phyloP scores from a whole-genome alignment of 2,888 invertebrate genomes.

The Gibbula magus region DNA sequence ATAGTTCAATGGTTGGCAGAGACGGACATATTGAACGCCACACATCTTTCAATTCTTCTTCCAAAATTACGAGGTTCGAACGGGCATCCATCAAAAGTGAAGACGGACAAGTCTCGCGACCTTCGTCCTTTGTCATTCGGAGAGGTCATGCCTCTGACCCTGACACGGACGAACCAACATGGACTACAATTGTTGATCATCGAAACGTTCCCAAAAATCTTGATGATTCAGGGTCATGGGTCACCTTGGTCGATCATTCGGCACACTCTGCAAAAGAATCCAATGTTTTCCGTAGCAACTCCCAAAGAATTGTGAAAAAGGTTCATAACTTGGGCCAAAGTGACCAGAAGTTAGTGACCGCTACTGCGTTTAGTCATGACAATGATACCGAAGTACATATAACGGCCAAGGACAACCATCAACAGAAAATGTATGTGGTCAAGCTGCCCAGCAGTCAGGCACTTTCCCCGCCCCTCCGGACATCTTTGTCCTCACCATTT shows the following conservation, averaged over 20 bases:
- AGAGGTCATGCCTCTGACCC: not conserved
- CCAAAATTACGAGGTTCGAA: not conserved
- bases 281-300: not conserved
- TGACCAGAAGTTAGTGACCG: not conserved
- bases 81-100: not conserved
- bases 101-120: not conserved
- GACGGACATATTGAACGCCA: not conserved
- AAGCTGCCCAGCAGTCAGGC: not conserved
- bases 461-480: not conserved
- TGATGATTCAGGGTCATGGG: not conserved
- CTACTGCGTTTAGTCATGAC: not conserved
- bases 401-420: not conserved
- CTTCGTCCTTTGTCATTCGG: not conserved
- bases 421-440: constrained; percentile 15
- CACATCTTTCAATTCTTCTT: not conserved
- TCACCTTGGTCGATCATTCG: not conserved
- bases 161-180: not conserved
- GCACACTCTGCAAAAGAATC: not conserved
- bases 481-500: not conserved
- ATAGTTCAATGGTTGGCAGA: not conserved
- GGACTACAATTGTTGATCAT: not conserved
- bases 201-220: not conserved
- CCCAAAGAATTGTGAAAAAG: not conserved
- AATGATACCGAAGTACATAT: not conserved
- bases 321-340: not conserved